These are phyloP conservation scores for Sarcophaga rosellei DNA, from an alignment of 2,888 invertebrate species.

Conservation along the genomic window DNA sequence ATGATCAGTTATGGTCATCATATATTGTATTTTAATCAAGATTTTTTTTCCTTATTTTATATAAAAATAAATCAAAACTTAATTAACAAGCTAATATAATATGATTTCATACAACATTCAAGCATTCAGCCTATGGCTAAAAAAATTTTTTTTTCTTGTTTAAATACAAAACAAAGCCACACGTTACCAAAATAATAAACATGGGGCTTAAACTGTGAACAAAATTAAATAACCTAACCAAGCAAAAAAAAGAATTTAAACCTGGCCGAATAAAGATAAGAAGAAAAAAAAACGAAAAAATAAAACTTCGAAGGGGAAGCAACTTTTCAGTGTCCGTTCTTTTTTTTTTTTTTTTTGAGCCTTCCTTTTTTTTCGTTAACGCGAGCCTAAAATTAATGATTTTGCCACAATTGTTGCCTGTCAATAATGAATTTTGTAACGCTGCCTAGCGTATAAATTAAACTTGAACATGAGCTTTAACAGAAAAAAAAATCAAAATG, in stretches of 20 bases:
- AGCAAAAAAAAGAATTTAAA: background rate
- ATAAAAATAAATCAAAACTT: slow-evolving; percentile 47
- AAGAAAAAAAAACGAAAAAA: background rate
- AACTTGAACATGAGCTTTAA: slow-evolving; percentile 16
- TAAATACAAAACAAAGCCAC: background rate
- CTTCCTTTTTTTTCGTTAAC: background rate
- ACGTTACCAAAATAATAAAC: slow-evolving; percentile 1
- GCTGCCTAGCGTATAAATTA: slow-evolving; percentile 33
- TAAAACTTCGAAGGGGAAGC: background rate
- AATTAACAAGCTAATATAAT: slow-evolving; percentile 49
- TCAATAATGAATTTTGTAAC: slow-evolving; percentile 35
- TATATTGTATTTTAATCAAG: slow-evolving; percentile 7
- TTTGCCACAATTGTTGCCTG: slow-evolving; percentile 45
- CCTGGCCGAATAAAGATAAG: background rate
- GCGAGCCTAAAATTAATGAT: slow-evolving; percentile 50
- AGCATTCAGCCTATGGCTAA: background rate
- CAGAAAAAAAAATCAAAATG: background rate
- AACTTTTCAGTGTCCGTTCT: background rate
- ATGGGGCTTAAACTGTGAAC: slow-evolving; percentile 3
- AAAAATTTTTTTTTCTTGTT: background rate
- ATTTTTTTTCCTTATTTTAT: background rate
- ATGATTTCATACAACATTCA: slow-evolving; percentile 11
- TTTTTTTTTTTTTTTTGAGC: background rate
- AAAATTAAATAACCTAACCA: background rate
- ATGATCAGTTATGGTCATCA: slow-evolving; percentile 42